A percentile compares a stretch with the other conserved stretches of the same genome.
Conservation (phyloP, 2,113 vertebrate genomes). For the Prochilodus magdalenae region DNA sequence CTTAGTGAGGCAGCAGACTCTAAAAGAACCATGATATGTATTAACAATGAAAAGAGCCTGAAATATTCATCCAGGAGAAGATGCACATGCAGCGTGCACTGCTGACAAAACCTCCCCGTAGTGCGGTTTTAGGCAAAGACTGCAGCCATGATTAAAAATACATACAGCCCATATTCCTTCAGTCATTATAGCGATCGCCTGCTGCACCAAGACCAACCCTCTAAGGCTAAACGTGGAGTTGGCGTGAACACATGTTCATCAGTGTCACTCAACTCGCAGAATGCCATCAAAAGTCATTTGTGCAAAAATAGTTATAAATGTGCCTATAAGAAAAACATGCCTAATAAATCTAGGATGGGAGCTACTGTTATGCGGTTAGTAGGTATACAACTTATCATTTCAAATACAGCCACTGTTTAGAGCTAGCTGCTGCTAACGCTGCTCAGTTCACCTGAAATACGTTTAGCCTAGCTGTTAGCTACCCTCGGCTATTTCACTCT, state of each 20-base stretch:
- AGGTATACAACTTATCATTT: no score
- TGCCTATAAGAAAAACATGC: no score
- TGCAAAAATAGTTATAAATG: no score
- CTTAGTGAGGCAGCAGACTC: slow-evolving; percentile 6
- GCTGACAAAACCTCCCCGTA: not conserved
- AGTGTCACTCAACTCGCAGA: no score
- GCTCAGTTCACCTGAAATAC: no score
- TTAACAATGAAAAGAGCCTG: slow-evolving; percentile 42
- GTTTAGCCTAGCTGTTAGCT: no score
- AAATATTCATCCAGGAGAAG: slow-evolving; percentile 41
- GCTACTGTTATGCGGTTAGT: no score
- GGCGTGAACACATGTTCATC: not conserved
- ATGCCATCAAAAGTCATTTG: no score
- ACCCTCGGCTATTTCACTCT: no score
- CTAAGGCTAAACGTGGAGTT: not conserved
- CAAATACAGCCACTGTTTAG: no score
- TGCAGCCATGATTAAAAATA: not conserved
- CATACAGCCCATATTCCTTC: not conserved
- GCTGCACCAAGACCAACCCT: not conserved
- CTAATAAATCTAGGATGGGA: no score
- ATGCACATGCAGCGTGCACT: not conserved
- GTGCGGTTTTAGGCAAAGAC: not conserved
- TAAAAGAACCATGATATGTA: slow-evolving; percentile 36
- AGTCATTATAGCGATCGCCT: not conserved
- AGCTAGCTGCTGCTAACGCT: no score